Evolutionary conservation across 1,140 invertebrate genomes (phyloP), one percentile per base, ranked within the genome.

Genomic region (Spodoptera frugiperda): DNA sequence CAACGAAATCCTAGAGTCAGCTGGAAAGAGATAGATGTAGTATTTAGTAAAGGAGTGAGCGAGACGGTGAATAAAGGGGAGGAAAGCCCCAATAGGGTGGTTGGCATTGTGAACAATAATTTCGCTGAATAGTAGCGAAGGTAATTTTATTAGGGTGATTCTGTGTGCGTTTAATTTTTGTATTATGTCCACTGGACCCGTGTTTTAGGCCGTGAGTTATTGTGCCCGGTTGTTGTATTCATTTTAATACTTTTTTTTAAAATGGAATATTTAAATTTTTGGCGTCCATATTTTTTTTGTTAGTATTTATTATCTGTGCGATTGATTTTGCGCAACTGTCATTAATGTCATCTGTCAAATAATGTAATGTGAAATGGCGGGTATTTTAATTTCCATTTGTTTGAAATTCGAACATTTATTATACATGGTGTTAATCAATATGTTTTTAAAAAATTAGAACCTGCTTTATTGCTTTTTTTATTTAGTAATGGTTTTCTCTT

Each of bases 61-160:
- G 53, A 57, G 61, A 67, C 48, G 78, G 51, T n/a, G n/a, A 53
- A 76, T 30, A 5, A 14, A 61, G 55, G 78, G 80, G 49, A 71
- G 77, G 76, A 82, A 78, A 65, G 21, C 72, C 72, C 59, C 72
- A 65, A 75, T 82, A 77, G 81, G 78, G 78, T 81, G 68, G 80
- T 75, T 73, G 54, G 65, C 76, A 77, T 82, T 79, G 81, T 80
- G 77, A 82, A 79, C 78, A 76, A 78, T 82, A 79, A 82, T 80
- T 78, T 82, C 74, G 77, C 71, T 80, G 78, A 78, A 82, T 78
- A 74, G 77, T 76, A 78, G 76, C 72, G 53, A 57, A 54, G 59
- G 59, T 74, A 74, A 74, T 63, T 49, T 74, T 74, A 74, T 74
- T 74, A 61, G 72, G 72, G 44, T 17, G 67, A 15, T 51, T 68